Evolutionary conservation across 2,797 vertebrate species (phyloP).

Genomic region (Gobio occitaniae): DNA sequence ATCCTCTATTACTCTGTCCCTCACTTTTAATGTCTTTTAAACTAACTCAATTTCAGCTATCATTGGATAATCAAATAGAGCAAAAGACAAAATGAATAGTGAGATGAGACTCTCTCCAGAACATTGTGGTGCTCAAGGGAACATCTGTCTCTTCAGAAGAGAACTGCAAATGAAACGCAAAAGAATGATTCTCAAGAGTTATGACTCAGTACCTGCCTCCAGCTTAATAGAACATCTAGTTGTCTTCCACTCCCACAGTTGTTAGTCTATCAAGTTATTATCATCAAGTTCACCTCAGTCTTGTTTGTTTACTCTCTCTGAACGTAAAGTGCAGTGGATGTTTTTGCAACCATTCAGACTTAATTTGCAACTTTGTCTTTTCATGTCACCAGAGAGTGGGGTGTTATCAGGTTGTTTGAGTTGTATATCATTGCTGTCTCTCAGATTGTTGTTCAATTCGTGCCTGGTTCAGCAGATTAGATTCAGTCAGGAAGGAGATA

Average conservation of each 20-base stretch:
- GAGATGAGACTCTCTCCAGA: conserved; percentile 18
- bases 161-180: conserved; percentile 18
- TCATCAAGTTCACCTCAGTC: conserved; percentile 15
- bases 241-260: not conserved
- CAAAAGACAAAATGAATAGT: conserved; percentile 12
- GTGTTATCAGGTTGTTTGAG: conserved; percentile 37
- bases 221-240: conserved; percentile 1
- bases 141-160: conserved; percentile 17
- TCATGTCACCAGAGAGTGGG: conserved; percentile 25
- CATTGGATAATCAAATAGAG: conserved; percentile 7
- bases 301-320: conserved; percentile 25
- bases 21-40: conserved; percentile 44
- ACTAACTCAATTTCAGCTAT: conserved; percentile 18
- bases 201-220: conserved; percentile 1
- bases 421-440: conserved; percentile 30
- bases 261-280: conserved; percentile 26
- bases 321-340: conserved; percentile 20
- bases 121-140: not conserved
- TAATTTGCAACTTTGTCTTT: conserved; percentile 41
- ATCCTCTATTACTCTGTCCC: conserved; percentile 18
- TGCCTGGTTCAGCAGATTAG: conserved; percentile 27
- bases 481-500: conserved; percentile 11
- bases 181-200: conserved; percentile 11
- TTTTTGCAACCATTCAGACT: conserved; percentile 34
- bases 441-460: not conserved